Conservation (phyloP, 1,140 invertebrate species). For the Macrobrachium rosenbergii region DNA sequence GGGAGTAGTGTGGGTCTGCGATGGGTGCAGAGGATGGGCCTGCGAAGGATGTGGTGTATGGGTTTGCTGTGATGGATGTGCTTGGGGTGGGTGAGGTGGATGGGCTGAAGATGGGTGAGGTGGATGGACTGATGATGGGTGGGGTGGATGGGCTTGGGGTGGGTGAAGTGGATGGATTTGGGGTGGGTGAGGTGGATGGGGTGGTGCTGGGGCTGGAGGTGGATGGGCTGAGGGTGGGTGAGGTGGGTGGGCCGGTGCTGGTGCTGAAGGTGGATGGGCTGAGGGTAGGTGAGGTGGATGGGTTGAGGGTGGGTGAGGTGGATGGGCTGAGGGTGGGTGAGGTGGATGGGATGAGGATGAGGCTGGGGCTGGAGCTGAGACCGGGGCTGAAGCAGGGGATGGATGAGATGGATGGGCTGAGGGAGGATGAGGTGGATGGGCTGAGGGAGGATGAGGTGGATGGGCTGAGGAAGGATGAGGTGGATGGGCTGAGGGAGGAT, state of each 20-base stretch:
- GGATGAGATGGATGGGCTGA: conserved; percentile 10
- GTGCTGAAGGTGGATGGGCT: background rate
- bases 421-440: background rate
- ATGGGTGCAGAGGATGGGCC: background rate
- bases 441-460: background rate
- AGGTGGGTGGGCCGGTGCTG: background rate
- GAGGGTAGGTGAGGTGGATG: background rate
- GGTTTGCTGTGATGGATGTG: background rate
- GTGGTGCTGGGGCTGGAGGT: background rate
- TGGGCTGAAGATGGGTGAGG: background rate
- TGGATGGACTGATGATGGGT: background rate
- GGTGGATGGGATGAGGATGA: background rate
- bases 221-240: background rate
- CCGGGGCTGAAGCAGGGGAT: background rate
- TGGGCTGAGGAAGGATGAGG: background rate
- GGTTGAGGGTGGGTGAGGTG: background rate
- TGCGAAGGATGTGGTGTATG: background rate
- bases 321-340: background rate
- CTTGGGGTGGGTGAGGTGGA: no score
- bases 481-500: background rate
- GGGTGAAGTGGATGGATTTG: background rate
- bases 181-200: conserved; percentile 9
- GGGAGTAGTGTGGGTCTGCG: background rate
- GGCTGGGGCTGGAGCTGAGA: conserved; percentile 7
- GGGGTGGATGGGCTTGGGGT: conserved; percentile 7